phyloP scores from a whole-genome alignment of 2,113 vertebrate genomes.

The Pandion haliaetus region DNA sequence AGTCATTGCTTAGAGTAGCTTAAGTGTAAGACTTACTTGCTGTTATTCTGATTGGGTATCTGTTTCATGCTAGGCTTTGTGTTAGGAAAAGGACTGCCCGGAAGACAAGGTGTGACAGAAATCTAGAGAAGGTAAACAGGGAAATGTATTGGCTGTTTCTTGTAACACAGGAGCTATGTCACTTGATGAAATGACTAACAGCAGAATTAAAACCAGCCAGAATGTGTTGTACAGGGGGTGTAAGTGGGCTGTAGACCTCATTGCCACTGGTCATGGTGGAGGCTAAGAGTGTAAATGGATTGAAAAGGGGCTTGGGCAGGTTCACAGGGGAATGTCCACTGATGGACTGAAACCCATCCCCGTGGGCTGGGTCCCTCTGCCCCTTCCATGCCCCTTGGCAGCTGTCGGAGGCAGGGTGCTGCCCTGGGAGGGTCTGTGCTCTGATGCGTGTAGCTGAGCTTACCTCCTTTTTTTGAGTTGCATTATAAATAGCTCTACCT shows the following conservation, averaged over 20 bases:
- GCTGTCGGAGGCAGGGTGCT: not conserved
- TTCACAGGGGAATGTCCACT: not conserved
- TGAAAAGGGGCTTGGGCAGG: not conserved
- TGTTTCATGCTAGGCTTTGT: not conserved
- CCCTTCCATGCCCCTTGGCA: not conserved
- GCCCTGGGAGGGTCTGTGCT: not conserved
- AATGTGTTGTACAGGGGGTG: not conserved
- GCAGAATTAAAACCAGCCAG: not conserved
- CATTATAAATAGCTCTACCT: not conserved
- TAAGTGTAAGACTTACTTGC: not conserved
- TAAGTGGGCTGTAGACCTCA: not conserved
- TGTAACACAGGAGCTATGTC: not conserved
- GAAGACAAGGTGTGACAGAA: not conserved
- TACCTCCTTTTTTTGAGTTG: not conserved
- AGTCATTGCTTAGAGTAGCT: not conserved
- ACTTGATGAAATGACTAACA: not conserved
- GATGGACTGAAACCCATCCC: fast-evolving
- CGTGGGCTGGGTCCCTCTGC: fast-evolving
- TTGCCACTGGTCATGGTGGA: not conserved
- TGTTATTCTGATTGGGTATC: not conserved
- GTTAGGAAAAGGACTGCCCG: not conserved
- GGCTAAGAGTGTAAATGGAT: not conserved
- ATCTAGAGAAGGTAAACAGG: not conserved
- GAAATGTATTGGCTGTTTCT: not conserved
- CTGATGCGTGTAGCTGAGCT: fast-evolving